Conservation (phyloP, 2,888 invertebrate genomes). For the Gryllus longicercus region DNA sequence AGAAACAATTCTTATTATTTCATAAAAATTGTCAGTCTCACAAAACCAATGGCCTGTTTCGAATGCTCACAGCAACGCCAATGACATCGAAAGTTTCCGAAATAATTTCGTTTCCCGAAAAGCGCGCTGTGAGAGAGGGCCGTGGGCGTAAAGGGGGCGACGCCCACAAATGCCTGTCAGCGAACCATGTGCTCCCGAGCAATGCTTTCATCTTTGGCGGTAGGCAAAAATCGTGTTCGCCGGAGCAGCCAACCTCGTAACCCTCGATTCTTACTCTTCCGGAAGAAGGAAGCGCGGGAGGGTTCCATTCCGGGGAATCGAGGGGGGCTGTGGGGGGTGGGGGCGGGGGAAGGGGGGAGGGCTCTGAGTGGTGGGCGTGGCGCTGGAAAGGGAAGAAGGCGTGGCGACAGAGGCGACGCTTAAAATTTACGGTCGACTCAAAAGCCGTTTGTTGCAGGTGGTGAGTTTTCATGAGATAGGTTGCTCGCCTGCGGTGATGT, state of each 20-base stretch:
- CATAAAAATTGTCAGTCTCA: neutral
- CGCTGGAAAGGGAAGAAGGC: neutral
- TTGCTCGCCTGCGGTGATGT: too few species aligned
- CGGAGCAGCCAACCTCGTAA: neutral
- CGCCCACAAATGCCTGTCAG: too few species aligned
- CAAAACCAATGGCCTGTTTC: neutral
- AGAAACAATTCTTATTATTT: neutral
- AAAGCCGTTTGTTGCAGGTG: too few species aligned
- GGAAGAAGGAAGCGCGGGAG: neutral
- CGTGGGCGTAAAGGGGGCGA: too few species aligned
- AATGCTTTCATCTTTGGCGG: neutral
- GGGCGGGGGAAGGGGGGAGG: too few species aligned
- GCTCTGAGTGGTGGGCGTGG: too few species aligned
- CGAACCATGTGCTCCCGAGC: neutral
- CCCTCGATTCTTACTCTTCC: slow-evolving; percentile 5
- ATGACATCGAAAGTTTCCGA: neutral
- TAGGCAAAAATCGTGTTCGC: slow-evolving; percentile 9
- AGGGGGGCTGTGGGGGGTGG: neutral
- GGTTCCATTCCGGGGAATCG: neutral
- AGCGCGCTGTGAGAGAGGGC: too few species aligned
- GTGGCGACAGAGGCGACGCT: neutral
- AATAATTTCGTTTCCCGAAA: neutral
- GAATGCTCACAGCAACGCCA: neutral
- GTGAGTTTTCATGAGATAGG: too few species aligned
- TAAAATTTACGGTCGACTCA: too few species aligned